Conservation (phyloP, 2,888 invertebrate genomes). For the Mimas tiliae region DNA sequence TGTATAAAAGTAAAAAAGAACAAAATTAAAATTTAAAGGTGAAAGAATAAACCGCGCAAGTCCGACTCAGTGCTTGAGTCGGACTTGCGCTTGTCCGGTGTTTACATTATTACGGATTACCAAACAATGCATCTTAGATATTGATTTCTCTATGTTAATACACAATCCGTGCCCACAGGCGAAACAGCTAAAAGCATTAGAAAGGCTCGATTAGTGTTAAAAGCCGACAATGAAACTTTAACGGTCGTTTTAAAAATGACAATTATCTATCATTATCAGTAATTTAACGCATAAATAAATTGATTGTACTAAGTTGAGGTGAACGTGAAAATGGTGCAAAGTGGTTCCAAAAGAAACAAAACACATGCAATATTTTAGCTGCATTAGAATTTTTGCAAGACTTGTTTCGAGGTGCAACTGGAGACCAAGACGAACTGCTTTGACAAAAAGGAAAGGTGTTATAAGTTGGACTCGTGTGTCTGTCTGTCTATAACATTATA, state of each 20-base stretch:
- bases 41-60: too few relatives aligned
- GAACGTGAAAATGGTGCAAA: not conserved
- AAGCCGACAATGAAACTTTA: constrained; percentile 48
- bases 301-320: constrained; percentile 35
- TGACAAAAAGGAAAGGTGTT: too few relatives aligned
- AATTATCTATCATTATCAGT: constrained; percentile 34
- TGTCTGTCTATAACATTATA: too few relatives aligned
- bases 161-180: constrained; percentile 52
- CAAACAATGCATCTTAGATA: constrained; percentile 44
- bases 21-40: too few relatives aligned
- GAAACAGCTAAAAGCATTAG: constrained; percentile 50
- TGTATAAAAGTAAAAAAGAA: too few relatives aligned
- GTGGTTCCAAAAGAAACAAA: not conserved
- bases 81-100: too few relatives aligned
- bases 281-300: constrained; percentile 29
- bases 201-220: constrained; percentile 53
- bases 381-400: constrained; percentile 44
- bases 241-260: constrained; percentile 38
- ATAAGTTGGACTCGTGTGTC: too few relatives aligned
- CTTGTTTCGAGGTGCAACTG: too few relatives aligned
- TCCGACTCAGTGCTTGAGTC: too few relatives aligned
- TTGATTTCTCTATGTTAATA: constrained; percentile 64
- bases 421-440: too few relatives aligned
- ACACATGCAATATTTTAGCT: constrained; percentile 39
- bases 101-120: too few relatives aligned